Evolutionary conservation across 2,797 vertebrate species (phyloP), one percentile per base, ranked within the genome.

Genomic region (Manis pentadactyla): DNA sequence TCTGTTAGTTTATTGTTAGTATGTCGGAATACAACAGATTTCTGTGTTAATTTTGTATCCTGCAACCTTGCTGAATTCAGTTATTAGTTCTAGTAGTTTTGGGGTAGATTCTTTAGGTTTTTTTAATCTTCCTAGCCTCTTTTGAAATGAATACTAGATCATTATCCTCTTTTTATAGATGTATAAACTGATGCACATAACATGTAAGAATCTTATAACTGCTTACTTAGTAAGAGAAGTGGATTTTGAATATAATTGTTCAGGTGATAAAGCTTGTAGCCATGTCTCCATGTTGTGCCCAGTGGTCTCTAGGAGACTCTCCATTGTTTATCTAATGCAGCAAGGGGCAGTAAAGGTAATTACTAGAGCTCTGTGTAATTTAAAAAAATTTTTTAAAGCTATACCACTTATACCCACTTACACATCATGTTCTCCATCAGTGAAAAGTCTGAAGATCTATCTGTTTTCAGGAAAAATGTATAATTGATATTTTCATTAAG

Each of bases 401-500:
- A 64, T 18, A 14, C 7, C 7, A 8, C 5, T 74, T 74, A 49
- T 17, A 73, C 0, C 7, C 5, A 8, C 5, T 74, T 74, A 49
- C 15, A 73, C 0, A 55, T 73, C 11, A 78, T 78, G 18, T 55
- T 95, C 19, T 86, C 18, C 59, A 78, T 82, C 79, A 75, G 12
- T 66, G n/a, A 90, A 87, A 68, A 57, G 6, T 84, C 13, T 88
- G n/a, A 82, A 87, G 25, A 86, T 61, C 25, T 18, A 2, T 46
- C 27, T 31, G 92, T 93, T 85, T 39, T 34, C 74, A 89, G 49
- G 34, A 86, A 74, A 85, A 81, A 57, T 49, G 15, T 55, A 64
- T 87, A 84, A 95, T 87, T 93, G 11, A 64, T 46, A 29, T 2
- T 8, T 51, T 97, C 29, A 51, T 71, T 83, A 95, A 93, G 13